These are phyloP conservation scores for Pseudomyrmex pallidus DNA, from an alignment of 1,140 invertebrate genomes.

Conservation along the genomic window DNA sequence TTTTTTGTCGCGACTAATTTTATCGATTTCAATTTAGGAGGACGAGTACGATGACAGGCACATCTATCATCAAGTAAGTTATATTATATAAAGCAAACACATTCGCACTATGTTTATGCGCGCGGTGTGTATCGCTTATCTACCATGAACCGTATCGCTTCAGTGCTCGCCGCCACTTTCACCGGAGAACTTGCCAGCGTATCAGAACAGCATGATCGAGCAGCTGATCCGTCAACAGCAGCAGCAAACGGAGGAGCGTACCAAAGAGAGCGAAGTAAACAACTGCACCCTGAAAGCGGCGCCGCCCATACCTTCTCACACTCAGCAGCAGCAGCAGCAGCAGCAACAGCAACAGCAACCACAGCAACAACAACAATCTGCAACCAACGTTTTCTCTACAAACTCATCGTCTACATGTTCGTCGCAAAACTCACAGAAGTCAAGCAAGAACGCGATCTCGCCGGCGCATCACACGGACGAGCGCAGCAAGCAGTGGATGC, in stretches of 20 bases:
- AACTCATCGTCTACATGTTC: conserved; percentile 73
- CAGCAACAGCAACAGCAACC: conserved; percentile 50
- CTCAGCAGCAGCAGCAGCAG: conserved; percentile 46
- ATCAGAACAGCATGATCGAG: conserved; percentile 86
- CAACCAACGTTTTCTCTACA: conserved; percentile 52
- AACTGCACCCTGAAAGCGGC: conserved; percentile 69
- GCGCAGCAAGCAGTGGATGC: conserved; percentile 74
- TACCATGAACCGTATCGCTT: conserved; percentile 55
- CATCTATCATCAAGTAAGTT: conserved; percentile 68
- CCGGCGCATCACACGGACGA: conserved; percentile 64
- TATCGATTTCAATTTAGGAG: conserved; percentile 65
- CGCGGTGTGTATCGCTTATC: conserved; percentile 22
- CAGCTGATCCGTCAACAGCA: conserved; percentile 84
- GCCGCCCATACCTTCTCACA: conserved; percentile 76
- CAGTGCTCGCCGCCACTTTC: conserved; percentile 77
- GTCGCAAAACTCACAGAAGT: conserved; percentile 74
- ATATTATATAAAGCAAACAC: conserved; percentile 7
- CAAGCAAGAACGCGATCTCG: conserved; percentile 67
- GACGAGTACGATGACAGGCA: conserved; percentile 74
- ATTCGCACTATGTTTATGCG: background rate
- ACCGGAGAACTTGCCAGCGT: conserved; percentile 82
- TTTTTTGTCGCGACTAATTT: conserved; percentile 1
- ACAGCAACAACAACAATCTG: conserved; percentile 33
- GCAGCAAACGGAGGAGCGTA: conserved; percentile 76
- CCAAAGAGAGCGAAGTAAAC: conserved; percentile 68